Evolutionary conservation across 2,888 invertebrate species (phyloP), one percentile per base, ranked within the genome.

Genomic region (Spodoptera littoralis): DNA sequence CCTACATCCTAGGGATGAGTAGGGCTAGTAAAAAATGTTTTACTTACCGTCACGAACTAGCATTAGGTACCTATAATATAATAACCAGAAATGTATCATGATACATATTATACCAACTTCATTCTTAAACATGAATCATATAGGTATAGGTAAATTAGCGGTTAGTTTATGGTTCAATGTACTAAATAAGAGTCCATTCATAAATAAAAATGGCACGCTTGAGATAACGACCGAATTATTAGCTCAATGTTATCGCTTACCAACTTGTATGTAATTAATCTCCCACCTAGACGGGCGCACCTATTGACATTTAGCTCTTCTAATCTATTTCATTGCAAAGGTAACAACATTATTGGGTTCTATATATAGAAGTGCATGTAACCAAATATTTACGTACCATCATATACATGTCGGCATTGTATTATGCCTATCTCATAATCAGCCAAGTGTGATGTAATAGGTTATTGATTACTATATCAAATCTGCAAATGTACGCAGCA

Each of bases 161-260:
- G 13, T 44, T 3, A 27, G 55, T 24, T 43, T 48, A 54, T 27
- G 5, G 24, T n/a, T 6, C 11, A 52, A 18, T 42, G 11, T 52
- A 46, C 48, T 42, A 11, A 46, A 36, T 4, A 36, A 24, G n/a
- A 51, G 1, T 12, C n/a, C 8, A 36, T 43, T 56, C 24, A 56
- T 63, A 59, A 64, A 56, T 63, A 59, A 64, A 64, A 64, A 18
- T 18, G 55, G 63, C 70, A 62, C 70, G 56, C 58, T 69, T 56
- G 24, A n/a, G 18, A 11, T 30, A 52, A 30, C 51, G 30, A 11
- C 41, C n/a, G 30, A 70, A 61, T 56, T 71, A 45, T 42, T 60
- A 53, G 9, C 43, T 48, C 22, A 8, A n/a, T n/a, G 6, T 22
- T 55, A 58, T 55, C 53, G 47, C 12, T 43, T 51, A n/a, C 13